Evolutionary conservation across 2,888 invertebrate genomes (phyloP).

Genomic region (Drosophila percnosoma): DNA sequence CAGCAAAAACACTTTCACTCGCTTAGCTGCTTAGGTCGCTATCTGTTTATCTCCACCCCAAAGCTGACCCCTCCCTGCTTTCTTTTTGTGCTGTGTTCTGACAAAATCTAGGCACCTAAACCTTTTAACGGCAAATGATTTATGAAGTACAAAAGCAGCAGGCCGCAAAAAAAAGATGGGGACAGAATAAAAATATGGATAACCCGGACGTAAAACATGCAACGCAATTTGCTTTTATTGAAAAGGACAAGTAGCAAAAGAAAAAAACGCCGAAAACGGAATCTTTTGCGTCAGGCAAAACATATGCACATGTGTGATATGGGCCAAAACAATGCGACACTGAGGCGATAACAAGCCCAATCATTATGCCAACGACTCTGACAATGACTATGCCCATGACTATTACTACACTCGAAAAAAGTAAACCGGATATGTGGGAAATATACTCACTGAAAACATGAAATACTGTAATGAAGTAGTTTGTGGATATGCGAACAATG

Average conservation of each 20-base stretch:
- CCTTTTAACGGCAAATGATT: slow-evolving; percentile 76
- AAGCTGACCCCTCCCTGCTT: slow-evolving; percentile 35
- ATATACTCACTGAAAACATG: too few species aligned
- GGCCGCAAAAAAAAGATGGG: slow-evolving; percentile 6
- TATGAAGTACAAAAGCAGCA: slow-evolving; percentile 64
- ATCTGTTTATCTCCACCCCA: slow-evolving; percentile 50
- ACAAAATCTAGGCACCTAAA: slow-evolving; percentile 48
- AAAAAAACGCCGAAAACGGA: slow-evolving; percentile 39
- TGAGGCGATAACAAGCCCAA: slow-evolving; percentile 79
- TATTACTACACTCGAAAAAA: slow-evolving; percentile 1
- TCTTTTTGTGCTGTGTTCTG: slow-evolving; percentile 54
- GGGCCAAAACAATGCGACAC: slow-evolving; percentile 68
- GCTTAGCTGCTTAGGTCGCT: slow-evolving; percentile 52
- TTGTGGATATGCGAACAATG: too few species aligned
- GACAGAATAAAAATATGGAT: slow-evolving; percentile 28
- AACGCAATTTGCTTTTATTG: slow-evolving; percentile 80
- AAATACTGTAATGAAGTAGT: too few species aligned
- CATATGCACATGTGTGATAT: slow-evolving; percentile 40
- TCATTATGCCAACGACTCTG: slow-evolving; percentile 64
- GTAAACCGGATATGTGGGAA: too few species aligned
- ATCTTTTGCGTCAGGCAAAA: slow-evolving; percentile 44
- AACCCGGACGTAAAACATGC: slow-evolving; percentile 68
- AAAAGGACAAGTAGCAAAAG: slow-evolving; percentile 61
- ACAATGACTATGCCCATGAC: slow-evolving; percentile 53
- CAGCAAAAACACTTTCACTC: slow-evolving; percentile 30